Conservation (phyloP, 2,888 invertebrate species). For the Molorchus minor region DNA sequence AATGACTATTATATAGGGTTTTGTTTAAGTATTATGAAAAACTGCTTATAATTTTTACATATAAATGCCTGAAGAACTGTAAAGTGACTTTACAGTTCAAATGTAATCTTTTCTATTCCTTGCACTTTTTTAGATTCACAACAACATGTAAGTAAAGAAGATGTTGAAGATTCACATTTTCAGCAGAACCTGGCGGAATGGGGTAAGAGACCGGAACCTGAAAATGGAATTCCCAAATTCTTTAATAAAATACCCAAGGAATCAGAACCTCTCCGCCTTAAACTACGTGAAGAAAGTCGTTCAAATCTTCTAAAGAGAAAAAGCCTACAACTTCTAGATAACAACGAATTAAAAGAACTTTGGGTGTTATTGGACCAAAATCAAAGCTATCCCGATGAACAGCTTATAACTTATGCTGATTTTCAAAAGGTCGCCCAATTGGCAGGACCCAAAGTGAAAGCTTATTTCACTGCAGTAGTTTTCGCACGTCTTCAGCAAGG, state of each 20-base stretch:
- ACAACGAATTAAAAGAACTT: constrained; percentile 82
- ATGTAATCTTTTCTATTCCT: no score
- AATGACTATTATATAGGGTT: neutral
- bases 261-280: constrained; percentile 79
- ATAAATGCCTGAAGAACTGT: no score
- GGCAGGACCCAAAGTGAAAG: constrained; percentile 67
- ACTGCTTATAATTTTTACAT: no score
- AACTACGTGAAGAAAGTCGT: constrained; percentile 87
- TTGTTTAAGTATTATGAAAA: neutral
- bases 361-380: constrained; percentile 87
- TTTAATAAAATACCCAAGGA: constrained; percentile 80
- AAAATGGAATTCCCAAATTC: constrained; percentile 77
- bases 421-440: constrained; percentile 81
- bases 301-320: constrained; percentile 87
- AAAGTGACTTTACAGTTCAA: no score
- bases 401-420: constrained; percentile 85
- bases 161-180: constrained; percentile 54
- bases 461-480: constrained; percentile 85
- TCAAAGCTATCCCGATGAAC: constrained; percentile 81
- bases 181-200: constrained; percentile 50
- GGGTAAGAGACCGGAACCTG: constrained; percentile 56
- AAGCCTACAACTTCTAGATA: constrained; percentile 84
- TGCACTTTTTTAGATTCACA: neutral
- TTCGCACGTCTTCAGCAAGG: constrained; percentile 89
- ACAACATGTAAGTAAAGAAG: constrained; percentile 50